Percentiles rank a stretch among this genome's conserved stretches.
Conservation (phyloP, 2,888 invertebrate species). For the Oxytorus armatus region DNA sequence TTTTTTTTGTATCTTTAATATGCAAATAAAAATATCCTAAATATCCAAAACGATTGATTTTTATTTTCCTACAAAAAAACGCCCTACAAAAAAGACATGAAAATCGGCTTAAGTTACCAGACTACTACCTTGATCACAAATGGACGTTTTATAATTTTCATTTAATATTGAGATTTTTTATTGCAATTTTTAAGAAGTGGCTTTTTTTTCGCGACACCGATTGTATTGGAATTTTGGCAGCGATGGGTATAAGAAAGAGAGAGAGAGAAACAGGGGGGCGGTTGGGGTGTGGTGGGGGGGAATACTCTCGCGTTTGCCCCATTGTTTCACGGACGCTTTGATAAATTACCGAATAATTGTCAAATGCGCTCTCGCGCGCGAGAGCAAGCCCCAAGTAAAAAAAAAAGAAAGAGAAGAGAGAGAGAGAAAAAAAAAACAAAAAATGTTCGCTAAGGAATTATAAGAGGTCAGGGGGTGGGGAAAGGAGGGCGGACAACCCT, state of each 20-base stretch:
- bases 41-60: too few relatives aligned
- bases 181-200: neutral
- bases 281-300: conserved; percentile 62
- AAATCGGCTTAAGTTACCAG: too few relatives aligned
- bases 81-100: too few relatives aligned
- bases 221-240: conserved; percentile 62
- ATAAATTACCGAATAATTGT: conserved; percentile 85
- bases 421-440: conserved; percentile 44
- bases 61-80: too few relatives aligned
- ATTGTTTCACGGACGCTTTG: conserved; percentile 83
- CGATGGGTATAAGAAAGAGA: conserved; percentile 47
- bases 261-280: neutral
- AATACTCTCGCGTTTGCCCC: conserved; percentile 76
- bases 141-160: neutral
- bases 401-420: conserved; percentile 55
- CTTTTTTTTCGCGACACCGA: conserved; percentile 64
- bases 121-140: neutral
- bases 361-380: conserved; percentile 76
- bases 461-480: conserved; percentile 20
- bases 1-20: too few relatives aligned
- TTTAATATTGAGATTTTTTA: neutral
- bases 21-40: too few relatives aligned
- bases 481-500: conserved; percentile 16
- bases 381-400: conserved; percentile 76
- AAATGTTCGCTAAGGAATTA: conserved; percentile 39